These are phyloP conservation scores for Exaiptasia diaphana DNA, from an alignment of 64 coral and sea anemone genomes.

Conservation along the genomic window DNA sequence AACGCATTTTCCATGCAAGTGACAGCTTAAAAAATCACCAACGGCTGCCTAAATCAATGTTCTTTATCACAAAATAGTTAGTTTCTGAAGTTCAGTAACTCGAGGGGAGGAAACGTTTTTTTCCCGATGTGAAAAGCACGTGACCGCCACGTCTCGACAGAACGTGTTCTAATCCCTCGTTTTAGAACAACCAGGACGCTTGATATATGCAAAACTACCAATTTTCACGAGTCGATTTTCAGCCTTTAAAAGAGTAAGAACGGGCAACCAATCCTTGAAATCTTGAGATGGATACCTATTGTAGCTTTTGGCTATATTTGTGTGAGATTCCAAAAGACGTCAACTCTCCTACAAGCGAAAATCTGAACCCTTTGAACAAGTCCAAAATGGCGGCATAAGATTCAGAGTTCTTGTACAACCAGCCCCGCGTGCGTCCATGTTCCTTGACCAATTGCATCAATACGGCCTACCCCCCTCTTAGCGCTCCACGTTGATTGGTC, in stretches of 20 bases:
- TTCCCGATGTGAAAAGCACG: constrained; percentile 80
- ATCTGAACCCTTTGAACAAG: constrained; percentile 61
- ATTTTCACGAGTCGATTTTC: constrained; percentile 66
- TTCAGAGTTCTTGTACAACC: constrained; percentile 87
- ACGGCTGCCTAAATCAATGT: neutral
- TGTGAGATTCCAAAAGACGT: constrained; percentile 6
- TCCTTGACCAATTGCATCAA: constrained; percentile 75
- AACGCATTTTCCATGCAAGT: constrained; percentile 89
- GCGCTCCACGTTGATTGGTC: constrained; percentile 60
- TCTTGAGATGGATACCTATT: constrained; percentile 60
- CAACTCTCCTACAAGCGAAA: constrained; percentile 48
- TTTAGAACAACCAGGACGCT: constrained; percentile 85
- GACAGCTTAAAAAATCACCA: constrained; percentile 13
- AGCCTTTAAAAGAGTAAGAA: neutral
- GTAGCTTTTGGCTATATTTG: constrained; percentile 51
- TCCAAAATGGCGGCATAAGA: constrained; percentile 94
- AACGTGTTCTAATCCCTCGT: constrained; percentile 96
- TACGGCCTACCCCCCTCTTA: constrained; percentile 60
- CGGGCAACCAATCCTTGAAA: neutral
- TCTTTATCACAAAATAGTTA: constrained; percentile 42
- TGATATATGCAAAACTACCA: constrained; percentile 97
- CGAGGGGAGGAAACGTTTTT: constrained; percentile 82
- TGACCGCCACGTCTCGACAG: constrained; percentile 99
- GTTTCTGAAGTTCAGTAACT: constrained; percentile 61
- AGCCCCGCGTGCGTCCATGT: constrained; percentile 86